Evolutionary conservation across 2,113 vertebrate species (phyloP), one percentile per base, ranked within the genome.

Genomic region (Lepisosteus oculatus): DNA sequence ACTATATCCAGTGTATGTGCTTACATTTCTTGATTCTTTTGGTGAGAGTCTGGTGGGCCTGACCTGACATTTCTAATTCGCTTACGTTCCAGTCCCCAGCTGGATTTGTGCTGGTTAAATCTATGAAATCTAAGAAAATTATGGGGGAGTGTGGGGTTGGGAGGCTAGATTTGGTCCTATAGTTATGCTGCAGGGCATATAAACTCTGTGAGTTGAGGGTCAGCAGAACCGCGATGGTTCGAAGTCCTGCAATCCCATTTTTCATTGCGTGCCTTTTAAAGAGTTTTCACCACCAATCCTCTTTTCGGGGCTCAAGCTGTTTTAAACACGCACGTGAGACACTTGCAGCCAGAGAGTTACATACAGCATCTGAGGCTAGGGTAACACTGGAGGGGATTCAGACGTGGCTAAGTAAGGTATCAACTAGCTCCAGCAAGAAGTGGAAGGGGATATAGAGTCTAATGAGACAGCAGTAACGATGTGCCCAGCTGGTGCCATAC

Each of bases 261-360:
- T 68, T 41, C 66, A 68, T 68, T 51, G 66, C 65, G 14, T 65
- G 64, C 65, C 3, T 14, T 44, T 55, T 55, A 54, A 55, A 41
- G 17, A 47, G 65, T 47, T 43, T 59, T 67, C 51, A 15, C n/a
- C 14, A 8, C 55, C 54, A 61, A 61, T 69, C 55, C 55, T 69
- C 68, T 69, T 69, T 59, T 69, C 43, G 54, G 29, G 43, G 29
- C 14, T 9, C 54, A 65, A 68, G 67, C 69, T 78, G 73, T 9
- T 51, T 67, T 70, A 61, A 17, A 47, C 43, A 29, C 43, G 61
- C 62, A 71, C 62, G 13, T 61, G 47, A 70, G 64, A 29, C 55
- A 55, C 29, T 65, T 70, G 41, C 69, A 29, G 68, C 63, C 55
- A 14, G 68, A 57, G 54, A 59, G 43, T 13, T 69, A 43, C 17